Base-by-base conservation (phyloP, 2,888 invertebrate genomes). In the Scaptomyza tumidula region DNA sequence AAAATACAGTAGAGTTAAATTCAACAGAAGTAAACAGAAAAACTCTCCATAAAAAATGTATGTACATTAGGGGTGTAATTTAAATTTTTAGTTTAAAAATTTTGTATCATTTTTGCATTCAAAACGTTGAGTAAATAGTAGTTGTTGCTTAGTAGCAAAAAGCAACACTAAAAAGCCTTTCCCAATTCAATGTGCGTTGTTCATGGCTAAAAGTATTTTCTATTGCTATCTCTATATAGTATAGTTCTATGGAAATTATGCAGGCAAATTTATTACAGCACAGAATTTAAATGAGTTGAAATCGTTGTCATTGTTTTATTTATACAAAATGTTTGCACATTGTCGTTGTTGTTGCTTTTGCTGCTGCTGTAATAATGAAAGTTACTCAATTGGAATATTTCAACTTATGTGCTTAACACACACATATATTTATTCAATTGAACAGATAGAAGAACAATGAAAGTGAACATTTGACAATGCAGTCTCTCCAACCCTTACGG, bases 351-450 rank as follows among this genome's bases (percentile, higher is more conserved):
- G 49, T 35, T 16, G 11, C 29, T 49, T 14, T 31, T 45, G 55
- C 50, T 72, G 58, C 66, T 81, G 77, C 61, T 78, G 80, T 71
- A 74, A 82, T 88, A 88, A 88, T 88, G 84, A 86, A 88, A 84
- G 78, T 86, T 84, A 86, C 83, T 88, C 88, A 88, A 86, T 88
- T 86, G 87, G 86, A 88, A 88, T 88, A 88, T 88, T 88, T 86
- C 86, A 88, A 88, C 88, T 87, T 86, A 86, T 86, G 83, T 85
- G 85, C 86, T 86, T 85, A 86, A 76, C 78, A 75, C 65, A 57
- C 68, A 57, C 27, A 61, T 24, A 54, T 24, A 63, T 24, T 52
- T 31, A 55, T 48, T 59, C 48, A 58, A 29, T 59, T 50, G 11
- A 9, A 41, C 27, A 52, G 19, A 65, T 43, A 62, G 56, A 62